These are phyloP conservation scores for Lapara coniferarum DNA, from an alignment of 2,888 invertebrate species.

Conservation along the genomic window DNA sequence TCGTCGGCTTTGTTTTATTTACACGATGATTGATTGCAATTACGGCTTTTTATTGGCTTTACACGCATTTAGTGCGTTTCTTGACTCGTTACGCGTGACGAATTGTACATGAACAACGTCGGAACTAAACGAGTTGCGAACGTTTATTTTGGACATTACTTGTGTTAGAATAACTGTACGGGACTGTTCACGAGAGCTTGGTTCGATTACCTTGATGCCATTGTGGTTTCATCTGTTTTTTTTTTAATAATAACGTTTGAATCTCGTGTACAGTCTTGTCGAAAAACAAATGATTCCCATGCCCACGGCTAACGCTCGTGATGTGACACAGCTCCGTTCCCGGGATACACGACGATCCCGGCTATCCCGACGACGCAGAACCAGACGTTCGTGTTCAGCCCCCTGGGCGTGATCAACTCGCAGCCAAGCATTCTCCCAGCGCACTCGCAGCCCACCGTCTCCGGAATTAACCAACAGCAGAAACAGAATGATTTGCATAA, in stretches of 20 bases:
- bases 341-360: constrained; percentile 91
- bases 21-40: constrained; percentile 39
- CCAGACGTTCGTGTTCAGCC: constrained; percentile 90
- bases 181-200: neutral
- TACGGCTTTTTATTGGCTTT: constrained; percentile 56
- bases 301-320: neutral
- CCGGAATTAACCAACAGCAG: constrained; percentile 81
- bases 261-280: neutral
- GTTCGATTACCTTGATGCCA: neutral
- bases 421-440: constrained; percentile 87
- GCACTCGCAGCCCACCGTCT: constrained; percentile 79
- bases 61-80: constrained; percentile 40
- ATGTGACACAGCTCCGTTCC: constrained; percentile 82
- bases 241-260: neutral
- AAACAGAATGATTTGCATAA: constrained; percentile 87
- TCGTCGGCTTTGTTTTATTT: constrained; percentile 40
- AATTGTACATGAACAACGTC: constrained; percentile 27
- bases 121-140: constrained; percentile 23
- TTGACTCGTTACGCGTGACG: constrained; percentile 33
- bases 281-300: neutral
- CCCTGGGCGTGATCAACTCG: constrained; percentile 87
- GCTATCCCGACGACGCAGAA: constrained; percentile 90
- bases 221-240: neutral
- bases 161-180: constrained; percentile 11
- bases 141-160: constrained; percentile 14